Base-by-base conservation (phyloP, 2,113 vertebrate species). In the Sakesphorus luctuosus region DNA sequence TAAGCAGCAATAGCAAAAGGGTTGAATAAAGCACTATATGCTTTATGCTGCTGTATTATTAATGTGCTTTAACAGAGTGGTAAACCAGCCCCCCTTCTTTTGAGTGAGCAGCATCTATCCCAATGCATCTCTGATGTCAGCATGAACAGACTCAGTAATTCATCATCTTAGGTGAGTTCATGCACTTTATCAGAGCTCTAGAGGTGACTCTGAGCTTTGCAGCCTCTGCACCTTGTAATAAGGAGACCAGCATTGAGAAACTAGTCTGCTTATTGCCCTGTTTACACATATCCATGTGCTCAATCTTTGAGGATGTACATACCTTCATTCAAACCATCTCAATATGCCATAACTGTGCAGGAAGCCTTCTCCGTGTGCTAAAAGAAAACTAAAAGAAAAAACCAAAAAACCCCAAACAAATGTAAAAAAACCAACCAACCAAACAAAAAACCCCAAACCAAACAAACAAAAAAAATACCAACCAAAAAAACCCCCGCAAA, bases 231-330 rank as follows among this genome's bases (percentile, higher is more conserved):
- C 25, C 19, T 67, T 9, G 2, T 15, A 76, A 21, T 1, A 35
- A 61, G 17, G 28, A 52, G 11, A 18, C 29, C 35, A 77, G 62
- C 47, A 55, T 18, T 26, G 21, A 52, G 47, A 90, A 67, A 47
- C 1, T 9, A 33, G 11, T 8, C 66, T 82, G n/a, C 23, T 78
- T 43, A 11, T 63, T 75, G 18, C 78, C 47, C 4, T 59, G 5
- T 50, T 78, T n/a, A 18, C 20, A 72, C 16, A 16, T 9, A 44
- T 5, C 28, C 29, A 16, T 2, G 10, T 26, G 29, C 43, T 43
- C 66, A 75, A 21, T 10, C 35, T 72, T 61, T 35, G 18, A 84
- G 58, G 10, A 58, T 19, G n/a, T 0, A 0, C 1, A 7, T 4
- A 72, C 10, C 24, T 84, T 53, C 19, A 53, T 53, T 46, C 61